A percentile compares a stretch with the other conserved stretches of the same genome.
Evolutionary conservation across 2,888 invertebrate species (phyloP).

Genomic region (Agrotis segetum): DNA sequence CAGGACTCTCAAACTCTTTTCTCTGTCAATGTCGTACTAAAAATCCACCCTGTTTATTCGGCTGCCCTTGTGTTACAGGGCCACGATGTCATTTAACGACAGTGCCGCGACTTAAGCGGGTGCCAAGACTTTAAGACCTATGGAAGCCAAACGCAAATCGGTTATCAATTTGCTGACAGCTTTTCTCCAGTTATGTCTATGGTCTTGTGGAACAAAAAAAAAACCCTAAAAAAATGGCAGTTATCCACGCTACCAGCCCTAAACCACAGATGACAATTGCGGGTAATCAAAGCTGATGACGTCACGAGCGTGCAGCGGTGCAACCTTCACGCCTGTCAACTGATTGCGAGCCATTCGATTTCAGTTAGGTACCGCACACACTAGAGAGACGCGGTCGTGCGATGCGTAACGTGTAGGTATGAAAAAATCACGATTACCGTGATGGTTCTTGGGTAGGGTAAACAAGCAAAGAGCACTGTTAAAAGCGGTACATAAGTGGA

Average conservation of each 20-base stretch:
- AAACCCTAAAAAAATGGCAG: neutral
- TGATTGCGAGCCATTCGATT: slow-evolving; percentile 75
- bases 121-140: too few relatives aligned
- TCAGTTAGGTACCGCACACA: slow-evolving; percentile 58
- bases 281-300: slow-evolving; percentile 83
- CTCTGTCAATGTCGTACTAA: too few relatives aligned
- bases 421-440: slow-evolving; percentile 36
- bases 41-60: too few relatives aligned
- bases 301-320: slow-evolving; percentile 81
- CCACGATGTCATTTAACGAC: too few relatives aligned
- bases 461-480: slow-evolving; percentile 1
- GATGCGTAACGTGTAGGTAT: slow-evolving; percentile 35
- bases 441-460: neutral
- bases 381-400: slow-evolving; percentile 30
- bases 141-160: too few relatives aligned
- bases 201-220: neutral
- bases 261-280: slow-evolving; percentile 79
- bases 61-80: too few relatives aligned
- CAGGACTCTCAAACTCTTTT: too few relatives aligned
- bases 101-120: too few relatives aligned
- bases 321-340: slow-evolving; percentile 86
- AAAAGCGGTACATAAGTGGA: neutral
- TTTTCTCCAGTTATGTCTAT: neutral
- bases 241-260: slow-evolving; percentile 71
- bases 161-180: too few relatives aligned